A percentile compares a stretch with the other conserved stretches of the same genome.
phyloP scores from a whole-genome alignment of 2,797 vertebrate species.

The Siniperca obscura region DNA sequence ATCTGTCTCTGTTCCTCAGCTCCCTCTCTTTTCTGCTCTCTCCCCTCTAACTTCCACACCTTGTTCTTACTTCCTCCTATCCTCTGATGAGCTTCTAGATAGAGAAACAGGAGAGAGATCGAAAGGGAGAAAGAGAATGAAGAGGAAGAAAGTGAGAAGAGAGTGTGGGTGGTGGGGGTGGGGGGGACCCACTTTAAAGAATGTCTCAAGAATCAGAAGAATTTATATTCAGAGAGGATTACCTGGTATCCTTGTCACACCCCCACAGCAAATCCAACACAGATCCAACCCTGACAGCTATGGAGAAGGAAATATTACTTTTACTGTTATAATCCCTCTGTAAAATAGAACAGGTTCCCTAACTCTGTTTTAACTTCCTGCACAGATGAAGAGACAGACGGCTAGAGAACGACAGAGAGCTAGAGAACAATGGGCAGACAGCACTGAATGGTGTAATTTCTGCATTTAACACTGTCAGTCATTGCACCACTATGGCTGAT shows the following conservation, averaged over 20 bases:
- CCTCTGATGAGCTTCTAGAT: slow-evolving; percentile 15
- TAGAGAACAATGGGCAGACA: background rate
- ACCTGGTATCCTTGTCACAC: slow-evolving; percentile 55
- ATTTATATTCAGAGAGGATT: slow-evolving; percentile 68
- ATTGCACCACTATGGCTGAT: background rate
- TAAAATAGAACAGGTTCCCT: slow-evolving; percentile 39
- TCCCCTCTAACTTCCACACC: background rate
- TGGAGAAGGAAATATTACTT: slow-evolving; percentile 42
- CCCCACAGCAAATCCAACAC: slow-evolving; percentile 52
- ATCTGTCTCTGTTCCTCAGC: slow-evolving; percentile 9
- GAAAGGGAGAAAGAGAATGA: slow-evolving; percentile 18
- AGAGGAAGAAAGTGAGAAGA: background rate
- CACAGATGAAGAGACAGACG: background rate
- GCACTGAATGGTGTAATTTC: background rate
- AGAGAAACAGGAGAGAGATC: slow-evolving; percentile 6
- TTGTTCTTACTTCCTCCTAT: background rate
- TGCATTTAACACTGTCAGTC: slow-evolving; percentile 23
- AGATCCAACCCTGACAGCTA: slow-evolving; percentile 61
- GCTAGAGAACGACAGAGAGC: background rate
- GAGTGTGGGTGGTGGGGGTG: background rate
- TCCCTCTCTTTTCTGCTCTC: background rate
- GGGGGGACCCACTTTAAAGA: slow-evolving; percentile 29
- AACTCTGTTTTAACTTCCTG: slow-evolving; percentile 38
- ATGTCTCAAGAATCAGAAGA: slow-evolving; percentile 24
- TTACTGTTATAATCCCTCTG: slow-evolving; percentile 38